Percentiles rank a stretch among this genome's conserved stretches.
phyloP scores from a whole-genome alignment of 2,113 vertebrate species.

The Trachemys scripta region DNA sequence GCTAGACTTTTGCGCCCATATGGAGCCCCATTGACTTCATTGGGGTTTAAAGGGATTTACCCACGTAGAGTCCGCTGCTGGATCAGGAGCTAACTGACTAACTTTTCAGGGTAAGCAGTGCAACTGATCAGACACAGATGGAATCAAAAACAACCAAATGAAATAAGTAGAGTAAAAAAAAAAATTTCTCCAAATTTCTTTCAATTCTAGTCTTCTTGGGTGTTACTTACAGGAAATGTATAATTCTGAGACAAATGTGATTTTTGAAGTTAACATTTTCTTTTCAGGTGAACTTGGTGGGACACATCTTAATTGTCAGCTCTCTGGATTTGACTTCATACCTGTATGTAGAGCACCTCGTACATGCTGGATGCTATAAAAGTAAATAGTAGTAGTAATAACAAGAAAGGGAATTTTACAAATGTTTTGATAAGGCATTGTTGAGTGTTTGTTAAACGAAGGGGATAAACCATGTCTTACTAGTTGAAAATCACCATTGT shows the following conservation, averaged over 20 bases:
- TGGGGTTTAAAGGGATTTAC: constrained; percentile 26
- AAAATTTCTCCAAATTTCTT: not conserved
- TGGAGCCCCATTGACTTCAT: not conserved
- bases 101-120: constrained; percentile 24
- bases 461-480: not conserved
- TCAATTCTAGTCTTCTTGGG: not conserved
- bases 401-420: not conserved
- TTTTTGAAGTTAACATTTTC: not conserved
- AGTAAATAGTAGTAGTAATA: not conserved
- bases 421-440: not conserved
- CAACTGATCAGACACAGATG: constrained; percentile 16
- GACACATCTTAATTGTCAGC: not conserved
- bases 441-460: not conserved
- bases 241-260: not conserved
- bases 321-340: not conserved
- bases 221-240: not conserved
- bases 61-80: constrained; percentile 10
- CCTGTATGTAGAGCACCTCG: not conserved
- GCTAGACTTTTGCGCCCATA: not conserved
- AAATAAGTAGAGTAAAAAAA: constrained; percentile 18
- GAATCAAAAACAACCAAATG: constrained; percentile 29
- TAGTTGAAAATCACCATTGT: not conserved
- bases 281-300: not conserved
- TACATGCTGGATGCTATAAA: accelerated
- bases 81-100: not conserved